Percentiles rank a stretch among this genome's conserved stretches.
phyloP scores from a whole-genome alignment of 2,113 vertebrate species.

The Rhipidura dahli region DNA sequence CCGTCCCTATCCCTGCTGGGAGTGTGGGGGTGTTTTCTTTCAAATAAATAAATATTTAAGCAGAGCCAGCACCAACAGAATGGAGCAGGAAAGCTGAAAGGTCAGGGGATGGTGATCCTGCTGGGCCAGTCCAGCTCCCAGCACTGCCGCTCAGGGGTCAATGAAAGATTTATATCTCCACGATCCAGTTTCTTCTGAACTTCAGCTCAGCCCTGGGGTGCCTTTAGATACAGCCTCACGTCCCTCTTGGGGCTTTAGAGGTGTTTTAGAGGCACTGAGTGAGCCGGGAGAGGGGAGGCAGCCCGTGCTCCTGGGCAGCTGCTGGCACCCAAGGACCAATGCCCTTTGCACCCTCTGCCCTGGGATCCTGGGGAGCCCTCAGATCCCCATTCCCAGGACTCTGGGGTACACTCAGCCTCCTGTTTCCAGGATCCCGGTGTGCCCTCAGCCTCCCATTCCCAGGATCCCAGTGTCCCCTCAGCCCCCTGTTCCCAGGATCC shows the following conservation, averaged over 20 bases:
- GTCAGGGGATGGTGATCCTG: not conserved
- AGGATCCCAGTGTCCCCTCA: not conserved
- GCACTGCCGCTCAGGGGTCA: not conserved
- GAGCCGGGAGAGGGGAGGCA: not conserved
- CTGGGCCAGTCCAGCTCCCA: not conserved
- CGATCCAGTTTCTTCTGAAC: constrained; percentile 31
- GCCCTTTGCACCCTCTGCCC: constrained; percentile 41
- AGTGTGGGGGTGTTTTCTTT: not conserved
- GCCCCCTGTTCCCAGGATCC: fast-evolving
- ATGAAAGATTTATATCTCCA: not conserved
- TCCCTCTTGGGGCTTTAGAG: not conserved
- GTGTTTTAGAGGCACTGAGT: not conserved
- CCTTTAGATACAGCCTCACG: not conserved
- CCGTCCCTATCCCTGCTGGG: not conserved
- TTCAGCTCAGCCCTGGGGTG: not conserved
- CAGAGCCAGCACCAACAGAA: not conserved
- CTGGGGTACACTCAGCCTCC: not conserved
- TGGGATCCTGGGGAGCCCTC: not conserved
- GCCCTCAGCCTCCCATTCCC: fast-evolving
- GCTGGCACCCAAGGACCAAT: constrained; percentile 43
- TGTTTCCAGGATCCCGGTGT: not conserved
- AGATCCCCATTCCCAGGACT: not conserved
- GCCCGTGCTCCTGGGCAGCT: not conserved
- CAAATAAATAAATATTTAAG: not conserved
- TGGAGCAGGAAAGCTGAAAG: not conserved